Conservation (phyloP, 2,797 vertebrate species). For the Danio choprae region DNA sequence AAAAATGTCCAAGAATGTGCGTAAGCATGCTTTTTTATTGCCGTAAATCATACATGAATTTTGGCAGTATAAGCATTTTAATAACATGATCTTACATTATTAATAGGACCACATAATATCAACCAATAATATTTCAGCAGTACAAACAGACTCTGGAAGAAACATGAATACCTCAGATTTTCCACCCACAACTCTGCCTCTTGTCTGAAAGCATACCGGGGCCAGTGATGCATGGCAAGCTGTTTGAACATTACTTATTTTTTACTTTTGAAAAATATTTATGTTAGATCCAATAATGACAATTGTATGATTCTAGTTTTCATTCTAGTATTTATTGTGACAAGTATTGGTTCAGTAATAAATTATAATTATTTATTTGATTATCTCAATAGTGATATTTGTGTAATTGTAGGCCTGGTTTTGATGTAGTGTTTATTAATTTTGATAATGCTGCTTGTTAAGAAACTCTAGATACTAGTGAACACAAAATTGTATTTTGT, state of each 20-base stretch:
- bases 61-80: constrained; percentile 64
- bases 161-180: constrained; percentile 11
- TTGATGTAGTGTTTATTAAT: background rate
- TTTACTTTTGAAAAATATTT: background rate
- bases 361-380: background rate
- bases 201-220: constrained; percentile 15
- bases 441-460: background rate
- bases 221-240: constrained; percentile 21
- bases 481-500: background rate
- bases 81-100: background rate
- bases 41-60: constrained; percentile 1
- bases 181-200: constrained; percentile 4
- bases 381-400: background rate
- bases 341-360: background rate
- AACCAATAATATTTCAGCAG: background rate
- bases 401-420: too few relatives aligned
- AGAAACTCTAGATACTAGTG: background rate
- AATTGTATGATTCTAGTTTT: background rate
- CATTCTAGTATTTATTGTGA: background rate
- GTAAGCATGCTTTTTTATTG: background rate
- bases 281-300: background rate
- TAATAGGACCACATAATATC: background rate
- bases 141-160: background rate
- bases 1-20: background rate
- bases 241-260: background rate